Conservation (phyloP, 2,113 vertebrate genomes). For the Pimephales promelas region DNA sequence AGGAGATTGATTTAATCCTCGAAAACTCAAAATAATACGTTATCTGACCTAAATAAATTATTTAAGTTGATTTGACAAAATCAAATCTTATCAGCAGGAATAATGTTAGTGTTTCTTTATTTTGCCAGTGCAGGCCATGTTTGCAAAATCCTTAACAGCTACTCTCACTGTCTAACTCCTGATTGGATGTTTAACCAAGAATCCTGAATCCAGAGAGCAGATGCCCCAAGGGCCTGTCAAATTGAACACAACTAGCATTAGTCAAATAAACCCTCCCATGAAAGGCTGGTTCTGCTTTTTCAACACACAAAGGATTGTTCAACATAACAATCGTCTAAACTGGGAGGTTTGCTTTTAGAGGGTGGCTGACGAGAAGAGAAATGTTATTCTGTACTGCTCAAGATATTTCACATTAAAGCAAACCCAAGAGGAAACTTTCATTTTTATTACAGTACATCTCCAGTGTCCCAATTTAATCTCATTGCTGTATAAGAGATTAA, state of each 20-base stretch:
- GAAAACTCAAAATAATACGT: no score
- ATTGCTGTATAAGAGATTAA: background rate
- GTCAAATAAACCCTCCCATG: slow-evolving; percentile 30
- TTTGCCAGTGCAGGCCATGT: background rate
- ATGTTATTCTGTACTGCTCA: background rate
- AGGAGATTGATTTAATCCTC: no score
- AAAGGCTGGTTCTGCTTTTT: slow-evolving; percentile 39
- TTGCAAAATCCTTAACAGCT: slow-evolving; percentile 1
- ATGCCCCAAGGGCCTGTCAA: slow-evolving; percentile 36
- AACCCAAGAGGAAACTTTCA: background rate
- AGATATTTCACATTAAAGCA: background rate
- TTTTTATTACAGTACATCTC: background rate
- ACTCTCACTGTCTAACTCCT: slow-evolving; percentile 25
- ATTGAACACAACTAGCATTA: background rate
- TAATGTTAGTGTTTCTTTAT: background rate
- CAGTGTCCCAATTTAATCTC: background rate
- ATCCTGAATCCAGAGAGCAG: background rate
- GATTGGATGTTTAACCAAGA: background rate
- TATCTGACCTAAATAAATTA: no score
- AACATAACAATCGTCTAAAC: slow-evolving; percentile 14
- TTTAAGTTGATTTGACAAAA: no score
- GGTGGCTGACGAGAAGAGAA: background rate
- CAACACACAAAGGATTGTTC: background rate
- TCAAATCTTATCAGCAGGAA: no score
- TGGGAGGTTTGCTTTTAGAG: background rate